Conservation (phyloP, 2,797 vertebrate genomes). For the Pogonophryne albipinna region DNA sequence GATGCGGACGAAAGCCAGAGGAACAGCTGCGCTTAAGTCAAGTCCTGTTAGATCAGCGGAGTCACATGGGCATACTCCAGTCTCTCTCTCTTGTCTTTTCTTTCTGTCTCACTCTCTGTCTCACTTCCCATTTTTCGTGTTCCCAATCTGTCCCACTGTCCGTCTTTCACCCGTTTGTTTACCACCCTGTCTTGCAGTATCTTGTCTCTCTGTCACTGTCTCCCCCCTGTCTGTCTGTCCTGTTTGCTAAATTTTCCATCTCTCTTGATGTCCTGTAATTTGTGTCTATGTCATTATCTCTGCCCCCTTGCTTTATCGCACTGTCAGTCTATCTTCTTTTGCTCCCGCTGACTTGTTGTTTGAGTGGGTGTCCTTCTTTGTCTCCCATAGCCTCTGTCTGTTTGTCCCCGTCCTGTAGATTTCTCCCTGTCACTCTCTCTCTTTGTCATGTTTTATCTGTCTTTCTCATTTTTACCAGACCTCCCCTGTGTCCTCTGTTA, state of each 20-base stretch:
- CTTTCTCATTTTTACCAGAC: conserved; percentile 68
- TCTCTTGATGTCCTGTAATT: conserved; percentile 51
- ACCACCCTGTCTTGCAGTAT: conserved; percentile 32
- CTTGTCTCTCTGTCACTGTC: conserved; percentile 35
- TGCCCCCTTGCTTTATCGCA: conserved; percentile 34
- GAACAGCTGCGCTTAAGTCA: conserved; percentile 86
- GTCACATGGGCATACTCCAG: conserved; percentile 70
- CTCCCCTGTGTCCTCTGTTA: conserved; percentile 74
- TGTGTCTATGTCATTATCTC: conserved; percentile 44
- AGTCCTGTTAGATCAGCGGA: conserved; percentile 80
- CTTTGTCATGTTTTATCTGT: conserved; percentile 59
- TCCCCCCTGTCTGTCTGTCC: conserved; percentile 2
- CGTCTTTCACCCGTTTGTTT: conserved; percentile 47
- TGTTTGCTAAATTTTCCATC: conserved; percentile 39
- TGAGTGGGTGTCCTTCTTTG: conserved; percentile 40
- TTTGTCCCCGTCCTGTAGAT: conserved; percentile 46
- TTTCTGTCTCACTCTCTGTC: conserved; percentile 33
- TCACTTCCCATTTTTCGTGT: conserved; percentile 31
- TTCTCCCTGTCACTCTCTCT: conserved; percentile 45
- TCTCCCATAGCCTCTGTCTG: conserved; percentile 32
- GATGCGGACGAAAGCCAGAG: conserved; percentile 78
- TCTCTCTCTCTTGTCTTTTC: conserved; percentile 45
- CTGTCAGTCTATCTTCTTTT: conserved; percentile 31
- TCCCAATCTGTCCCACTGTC: conserved; percentile 44
- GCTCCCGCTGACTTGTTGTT: conserved; percentile 30